Base-by-base conservation (phyloP, 2,888 invertebrate genomes). In the Platycheirus albimanus region DNA sequence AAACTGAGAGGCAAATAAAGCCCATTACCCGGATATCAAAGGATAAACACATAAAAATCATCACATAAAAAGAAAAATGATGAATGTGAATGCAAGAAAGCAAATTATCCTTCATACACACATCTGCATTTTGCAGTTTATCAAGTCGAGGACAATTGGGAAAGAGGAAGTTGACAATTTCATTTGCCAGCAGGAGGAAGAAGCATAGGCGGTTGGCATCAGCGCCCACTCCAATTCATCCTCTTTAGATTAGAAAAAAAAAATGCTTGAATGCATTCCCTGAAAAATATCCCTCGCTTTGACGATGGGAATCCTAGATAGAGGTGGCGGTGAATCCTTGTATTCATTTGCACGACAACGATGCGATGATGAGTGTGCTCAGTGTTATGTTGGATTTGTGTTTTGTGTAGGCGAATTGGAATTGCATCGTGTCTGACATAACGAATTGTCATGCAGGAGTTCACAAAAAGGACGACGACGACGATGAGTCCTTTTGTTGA, bases 161-260 rank as follows among this genome's bases (percentile, higher is more conserved):
- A 54, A 51, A 19, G 41, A 77, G 81, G 77, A 81, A 77, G 77
- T 67, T 54, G 81, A 81, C 77, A 77, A 77, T 81, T 81, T 74
- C 24, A 54, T 66, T 20, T 51, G 64, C 36, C 61, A 52, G 15
- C 24, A 41, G 41, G 13, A 51, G 24, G 17, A 54, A 47, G 17
- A 54, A 47, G 74, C 54, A 4, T 17, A 38, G 58, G 66, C 58
- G 41, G 66, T 36, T 51, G n/a, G 51, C 56, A 63, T 43, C 13
- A 28, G 41, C 78, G 56, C 76, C 76, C 80, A 49, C 36, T 58
- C 47, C 80, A 58, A 61, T 30, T 72, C 28, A 15, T 77, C 24
- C 43, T 56, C 36, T 63, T 67, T 8, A 47, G 28, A 41, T 38
- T 13, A 43, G 24, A 17, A 67, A 67, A 49, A 38, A 36, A 58